A percentile compares a stretch with the other conserved stretches of the same genome.
phyloP scores from a whole-genome alignment of 2,113 vertebrate genomes.

The Dipodomys stephensi region DNA sequence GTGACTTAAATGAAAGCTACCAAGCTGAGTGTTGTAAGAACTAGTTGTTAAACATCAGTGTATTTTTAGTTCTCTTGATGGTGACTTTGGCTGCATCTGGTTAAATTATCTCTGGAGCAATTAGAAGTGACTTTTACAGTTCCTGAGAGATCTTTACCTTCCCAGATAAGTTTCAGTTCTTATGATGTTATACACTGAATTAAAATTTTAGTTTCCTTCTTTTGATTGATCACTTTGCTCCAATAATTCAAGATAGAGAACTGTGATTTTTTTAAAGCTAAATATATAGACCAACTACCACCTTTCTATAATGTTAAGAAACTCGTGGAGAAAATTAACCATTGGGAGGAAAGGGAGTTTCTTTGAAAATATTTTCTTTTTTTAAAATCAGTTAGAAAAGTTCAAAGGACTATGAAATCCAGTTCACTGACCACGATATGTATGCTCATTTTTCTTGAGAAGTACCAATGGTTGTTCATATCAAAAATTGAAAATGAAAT shows the following conservation, averaged over 20 bases:
- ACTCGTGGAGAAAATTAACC: background rate
- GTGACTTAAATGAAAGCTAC: slow-evolving; percentile 22
- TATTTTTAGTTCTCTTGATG: slow-evolving; percentile 63
- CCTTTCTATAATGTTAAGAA: slow-evolving; percentile 18
- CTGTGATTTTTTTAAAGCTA: background rate
- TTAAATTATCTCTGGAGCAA: slow-evolving; percentile 54
- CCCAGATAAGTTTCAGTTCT: background rate
- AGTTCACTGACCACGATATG: background rate
- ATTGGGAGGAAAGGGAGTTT: background rate
- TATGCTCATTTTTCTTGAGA: no score
- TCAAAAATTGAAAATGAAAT: slow-evolving; percentile 19
- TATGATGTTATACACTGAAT: slow-evolving; percentile 40
- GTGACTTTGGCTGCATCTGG: slow-evolving; percentile 50
- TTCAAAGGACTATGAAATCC: background rate
- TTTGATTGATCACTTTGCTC: background rate
- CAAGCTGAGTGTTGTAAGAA: slow-evolving; percentile 29
- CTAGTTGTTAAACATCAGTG: slow-evolving; percentile 30
- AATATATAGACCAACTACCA: background rate
- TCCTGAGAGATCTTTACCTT: background rate
- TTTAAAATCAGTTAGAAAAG: background rate
- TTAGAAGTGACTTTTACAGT: slow-evolving; percentile 19
- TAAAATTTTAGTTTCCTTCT: background rate
- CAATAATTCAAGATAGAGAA: slow-evolving; percentile 1
- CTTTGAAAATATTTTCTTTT: background rate
- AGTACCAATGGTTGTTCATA: background rate